Evolutionary conservation across 1,140 invertebrate species (phyloP).

Genomic region (Drosophila saltans): DNA sequence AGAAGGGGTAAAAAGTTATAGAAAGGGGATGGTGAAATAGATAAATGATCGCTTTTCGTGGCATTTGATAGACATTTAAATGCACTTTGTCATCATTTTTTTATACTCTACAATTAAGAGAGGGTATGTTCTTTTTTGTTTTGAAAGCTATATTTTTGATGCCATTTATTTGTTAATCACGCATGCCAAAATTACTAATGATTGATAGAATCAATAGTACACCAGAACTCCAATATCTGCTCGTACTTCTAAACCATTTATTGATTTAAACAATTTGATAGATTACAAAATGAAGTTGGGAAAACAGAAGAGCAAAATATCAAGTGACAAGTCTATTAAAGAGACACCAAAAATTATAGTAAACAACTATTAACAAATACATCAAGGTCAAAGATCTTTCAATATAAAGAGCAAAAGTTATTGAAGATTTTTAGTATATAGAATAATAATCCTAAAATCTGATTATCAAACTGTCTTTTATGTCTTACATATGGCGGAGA

Average conservation of each 20-base stretch:
- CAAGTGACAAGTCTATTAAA: constrained; percentile 6
- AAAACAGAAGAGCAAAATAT: background rate
- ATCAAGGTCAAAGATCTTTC: too few relatives aligned
- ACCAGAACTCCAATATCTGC: background rate
- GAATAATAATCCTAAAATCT: too few relatives aligned
- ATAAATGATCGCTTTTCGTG: background rate
- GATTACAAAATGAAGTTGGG: background rate
- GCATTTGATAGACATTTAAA: background rate
- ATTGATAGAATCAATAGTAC: background rate
- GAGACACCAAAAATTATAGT: background rate
- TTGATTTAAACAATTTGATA: constrained; percentile 2
- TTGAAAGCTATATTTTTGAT: too few relatives aligned
- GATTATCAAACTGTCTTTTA: too few relatives aligned
- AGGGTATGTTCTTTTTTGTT: too few relatives aligned
- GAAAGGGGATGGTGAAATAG: background rate
- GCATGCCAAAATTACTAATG: background rate
- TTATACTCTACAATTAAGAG: too few relatives aligned
- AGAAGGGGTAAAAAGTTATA: background rate
- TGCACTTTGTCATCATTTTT: background rate
- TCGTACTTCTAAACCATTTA: background rate
- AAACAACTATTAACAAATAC: background rate
- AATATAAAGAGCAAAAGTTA: too few relatives aligned
- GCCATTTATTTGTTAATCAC: too few relatives aligned
- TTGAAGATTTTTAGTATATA: too few relatives aligned
- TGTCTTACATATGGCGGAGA: too few relatives aligned